Conservation (phyloP, 2,797 vertebrate genomes). For the Micrastur ruficollis region DNA sequence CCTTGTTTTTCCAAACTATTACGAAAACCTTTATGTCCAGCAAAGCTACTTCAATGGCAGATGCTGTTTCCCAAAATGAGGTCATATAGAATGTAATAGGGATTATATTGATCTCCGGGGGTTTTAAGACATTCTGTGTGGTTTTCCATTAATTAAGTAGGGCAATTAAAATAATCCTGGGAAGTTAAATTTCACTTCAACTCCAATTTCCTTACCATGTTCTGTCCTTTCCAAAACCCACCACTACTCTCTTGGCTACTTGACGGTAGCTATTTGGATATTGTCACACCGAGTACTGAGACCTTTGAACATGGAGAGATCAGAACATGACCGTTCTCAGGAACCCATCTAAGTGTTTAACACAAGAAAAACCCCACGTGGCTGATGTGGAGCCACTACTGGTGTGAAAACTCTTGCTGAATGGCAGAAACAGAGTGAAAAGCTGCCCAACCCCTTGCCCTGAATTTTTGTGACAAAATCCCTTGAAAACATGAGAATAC, state of each 20-base stretch:
- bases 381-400: neutral
- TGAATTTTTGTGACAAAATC: neutral
- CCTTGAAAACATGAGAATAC: neutral
- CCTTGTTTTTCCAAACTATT: constrained; percentile 9
- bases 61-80: neutral
- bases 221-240: neutral
- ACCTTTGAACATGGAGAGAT: neutral
- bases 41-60: neutral
- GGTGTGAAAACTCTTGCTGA: neutral
- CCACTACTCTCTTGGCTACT: neutral
- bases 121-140: neutral
- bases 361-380: accelerated
- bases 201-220: neutral
- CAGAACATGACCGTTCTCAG: neutral
- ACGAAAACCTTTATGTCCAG: neutral
- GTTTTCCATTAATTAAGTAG: neutral
- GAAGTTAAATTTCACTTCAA: neutral
- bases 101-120: neutral
- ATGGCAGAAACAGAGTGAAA: neutral
- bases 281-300: neutral
- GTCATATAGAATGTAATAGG: neutral
- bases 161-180: constrained; percentile 1
- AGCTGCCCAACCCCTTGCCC: neutral
- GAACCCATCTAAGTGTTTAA: neutral
- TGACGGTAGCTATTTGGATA: neutral